A percentile compares a stretch with the other conserved stretches of the same genome.
These are phyloP conservation scores for Melinaea menophilus DNA, from an alignment of 2,888 invertebrate species.

Conservation along the genomic window DNA sequence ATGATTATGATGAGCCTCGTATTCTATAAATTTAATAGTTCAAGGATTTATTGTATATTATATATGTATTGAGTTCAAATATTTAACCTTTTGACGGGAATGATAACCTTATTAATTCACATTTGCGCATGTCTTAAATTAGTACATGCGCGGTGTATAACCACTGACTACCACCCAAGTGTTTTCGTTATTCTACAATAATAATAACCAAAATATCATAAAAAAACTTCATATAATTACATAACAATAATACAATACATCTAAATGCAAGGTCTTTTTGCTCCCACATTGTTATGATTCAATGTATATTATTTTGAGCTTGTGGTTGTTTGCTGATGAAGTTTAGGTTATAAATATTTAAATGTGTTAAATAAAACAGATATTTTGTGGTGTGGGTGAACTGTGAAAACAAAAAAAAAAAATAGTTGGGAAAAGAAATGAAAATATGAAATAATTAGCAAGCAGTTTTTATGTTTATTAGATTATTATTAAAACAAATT, in stretches of 20 bases:
- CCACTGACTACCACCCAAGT: slow-evolving; percentile 37
- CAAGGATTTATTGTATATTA: too few relatives aligned
- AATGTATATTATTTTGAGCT: neutral
- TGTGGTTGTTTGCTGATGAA: neutral
- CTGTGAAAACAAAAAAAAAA: neutral
- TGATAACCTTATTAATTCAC: neutral
- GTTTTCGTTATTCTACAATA: slow-evolving; percentile 40
- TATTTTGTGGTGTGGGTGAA: neutral
- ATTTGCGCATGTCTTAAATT: slow-evolving; percentile 41
- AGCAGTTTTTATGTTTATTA: too few relatives aligned
- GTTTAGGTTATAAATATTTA: neutral
- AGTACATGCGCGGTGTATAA: slow-evolving; percentile 42
- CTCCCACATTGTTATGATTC: neutral
- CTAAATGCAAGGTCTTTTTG: neutral
- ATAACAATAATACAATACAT: neutral
- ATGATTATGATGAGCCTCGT: too few relatives aligned
- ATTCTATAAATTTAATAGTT: too few relatives aligned
- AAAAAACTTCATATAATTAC: neutral
- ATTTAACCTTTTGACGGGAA: neutral
- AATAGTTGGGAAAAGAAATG: neutral
- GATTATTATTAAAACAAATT: too few relatives aligned
- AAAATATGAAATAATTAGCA: neutral
- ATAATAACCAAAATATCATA: neutral
- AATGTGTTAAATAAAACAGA: neutral
- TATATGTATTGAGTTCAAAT: too few relatives aligned